Base-by-base conservation (phyloP, 1,140 invertebrate species). In the Drosophila nikananu region DNA sequence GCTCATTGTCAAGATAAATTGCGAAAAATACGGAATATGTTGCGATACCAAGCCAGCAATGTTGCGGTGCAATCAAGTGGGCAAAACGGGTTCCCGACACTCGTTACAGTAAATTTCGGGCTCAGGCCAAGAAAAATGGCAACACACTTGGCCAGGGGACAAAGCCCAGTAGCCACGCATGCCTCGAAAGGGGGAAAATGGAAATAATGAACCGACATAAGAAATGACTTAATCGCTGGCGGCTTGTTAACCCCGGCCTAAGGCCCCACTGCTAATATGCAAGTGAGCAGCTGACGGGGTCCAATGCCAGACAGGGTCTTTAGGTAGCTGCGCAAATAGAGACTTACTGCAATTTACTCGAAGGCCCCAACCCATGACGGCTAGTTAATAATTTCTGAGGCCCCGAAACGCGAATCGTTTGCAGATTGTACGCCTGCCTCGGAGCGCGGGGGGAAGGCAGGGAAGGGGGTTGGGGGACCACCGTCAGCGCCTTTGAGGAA, bases 401-500 rank as follows among this genome's bases (percentile, higher is more conserved):
- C 77, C 72, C 80, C 77, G 52, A 86, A 86, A 79, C 61, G 68
- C 67, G 58, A 67, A 63, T 73, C 75, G 63, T 76, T 86, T 79
- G 64, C 77, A 89, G 83, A 86, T 89, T 89, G 83, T 83, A 80
- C 48, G 52, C 77, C 42, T 62, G 55, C 15, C 32, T 49, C 5
- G 70, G 39, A 39, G 17, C 5, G 10, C 17, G 19, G 25, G 44
- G 39, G 15, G 15, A 39, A 19, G 51, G 48, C 52, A 39, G 52
- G 12, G 12, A 3, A 23, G 17, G 49, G 17, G 5, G 12, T 27
- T 42, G 9, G 58, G 46, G 35, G 87, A 91, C 89, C 89, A 91
- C 89, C 89, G 77, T 91, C 89, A 91, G 79, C 66, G 89, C 89
- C 89, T 91, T 84, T 91, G 89, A 91, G 89, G 89, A 91, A 91